phyloP scores from a whole-genome alignment of 35 echinoderm and acorn worm species.

The Lytechinus variegatus region DNA sequence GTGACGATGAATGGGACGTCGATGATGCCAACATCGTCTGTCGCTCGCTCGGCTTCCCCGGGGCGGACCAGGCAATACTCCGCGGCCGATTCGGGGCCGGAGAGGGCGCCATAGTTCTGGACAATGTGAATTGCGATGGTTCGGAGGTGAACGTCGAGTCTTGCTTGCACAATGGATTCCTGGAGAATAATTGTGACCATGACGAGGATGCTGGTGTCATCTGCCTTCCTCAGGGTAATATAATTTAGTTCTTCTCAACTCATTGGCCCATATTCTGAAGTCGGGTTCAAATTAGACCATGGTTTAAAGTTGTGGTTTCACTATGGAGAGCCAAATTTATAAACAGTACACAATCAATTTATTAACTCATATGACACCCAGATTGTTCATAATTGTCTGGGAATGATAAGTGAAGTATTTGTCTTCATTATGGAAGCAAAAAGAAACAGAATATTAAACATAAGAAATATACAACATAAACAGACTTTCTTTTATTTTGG shows the following conservation, averaged over 20 bases:
- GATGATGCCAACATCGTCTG: not conserved
- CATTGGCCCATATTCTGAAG: no score
- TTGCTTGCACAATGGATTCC: not conserved
- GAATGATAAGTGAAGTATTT: no score
- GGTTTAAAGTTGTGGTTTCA: no score
- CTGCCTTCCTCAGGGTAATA: not conserved
- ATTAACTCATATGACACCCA: no score
- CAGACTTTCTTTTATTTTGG: no score
- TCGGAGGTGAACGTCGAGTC: not conserved
- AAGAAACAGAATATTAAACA: no score
- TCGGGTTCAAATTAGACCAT: no score
- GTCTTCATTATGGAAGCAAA: no score
- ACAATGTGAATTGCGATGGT: not conserved
- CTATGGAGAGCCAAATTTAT: no score
- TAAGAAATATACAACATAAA: no score
- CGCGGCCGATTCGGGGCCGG: not conserved
- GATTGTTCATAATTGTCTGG: no score
- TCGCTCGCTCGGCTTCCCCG: not conserved
- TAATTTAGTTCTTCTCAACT: not conserved
- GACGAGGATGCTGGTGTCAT: not conserved
- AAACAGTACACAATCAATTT: no score
- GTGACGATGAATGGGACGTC: not conserved
- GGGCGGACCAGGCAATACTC: not conserved
- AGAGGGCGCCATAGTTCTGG: not conserved
- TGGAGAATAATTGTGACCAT: not conserved